Conservation (phyloP, 2,797 vertebrate genomes). For the Enteromius argenteus region DNA sequence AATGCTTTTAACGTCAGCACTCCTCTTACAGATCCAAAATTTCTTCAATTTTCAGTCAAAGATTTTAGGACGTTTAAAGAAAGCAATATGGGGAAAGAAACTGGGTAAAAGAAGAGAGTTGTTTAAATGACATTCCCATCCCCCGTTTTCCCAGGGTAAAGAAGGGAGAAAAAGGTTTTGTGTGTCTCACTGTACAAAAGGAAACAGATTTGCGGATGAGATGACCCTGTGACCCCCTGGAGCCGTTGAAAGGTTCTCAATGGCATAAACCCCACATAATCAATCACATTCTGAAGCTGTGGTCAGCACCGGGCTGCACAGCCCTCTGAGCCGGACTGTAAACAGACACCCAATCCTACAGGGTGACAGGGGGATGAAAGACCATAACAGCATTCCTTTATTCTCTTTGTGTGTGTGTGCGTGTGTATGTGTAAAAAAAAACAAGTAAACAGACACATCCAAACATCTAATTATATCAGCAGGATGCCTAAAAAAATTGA, state of each 20-base stretch:
- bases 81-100: slow-evolving; percentile 71
- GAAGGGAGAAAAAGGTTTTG: slow-evolving; percentile 77
- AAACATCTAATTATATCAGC: slow-evolving; percentile 32
- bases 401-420: slow-evolving; percentile 50
- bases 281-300: slow-evolving; percentile 92
- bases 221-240: slow-evolving; percentile 90
- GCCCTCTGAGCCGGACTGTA: slow-evolving; percentile 88
- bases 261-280: slow-evolving; percentile 95
- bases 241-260: slow-evolving; percentile 90
- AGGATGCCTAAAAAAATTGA: slow-evolving; percentile 3
- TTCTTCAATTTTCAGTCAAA: slow-evolving; percentile 60
- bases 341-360: slow-evolving; percentile 85
- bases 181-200: slow-evolving; percentile 97
- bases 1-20: not conserved
- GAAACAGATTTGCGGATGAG: slow-evolving; percentile 93
- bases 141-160: slow-evolving; percentile 91
- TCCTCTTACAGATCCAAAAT: slow-evolving; percentile 39
- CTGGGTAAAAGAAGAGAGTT: slow-evolving; percentile 65
- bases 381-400: slow-evolving; percentile 43
- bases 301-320: slow-evolving; percentile 79
- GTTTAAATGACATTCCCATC: slow-evolving; percentile 85
- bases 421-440: not conserved
- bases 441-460: slow-evolving; percentile 44
- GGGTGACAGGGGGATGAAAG: slow-evolving; percentile 63
- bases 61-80: slow-evolving; percentile 75